phyloP scores from a whole-genome alignment of 2,113 vertebrate species.

The Scatophagus argus region DNA sequence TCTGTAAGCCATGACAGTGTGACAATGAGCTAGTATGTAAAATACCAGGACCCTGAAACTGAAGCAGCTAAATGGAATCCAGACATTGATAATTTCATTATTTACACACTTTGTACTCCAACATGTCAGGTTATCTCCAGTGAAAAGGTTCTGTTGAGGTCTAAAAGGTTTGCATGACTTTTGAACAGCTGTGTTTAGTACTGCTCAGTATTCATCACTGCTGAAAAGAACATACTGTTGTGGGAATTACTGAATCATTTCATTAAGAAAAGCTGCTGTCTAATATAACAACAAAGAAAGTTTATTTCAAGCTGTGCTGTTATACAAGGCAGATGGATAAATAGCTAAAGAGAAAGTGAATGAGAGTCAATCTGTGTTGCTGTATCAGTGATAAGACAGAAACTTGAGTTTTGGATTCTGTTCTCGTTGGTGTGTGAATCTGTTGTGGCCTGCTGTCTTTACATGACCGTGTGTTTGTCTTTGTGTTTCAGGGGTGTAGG shows the following conservation, averaged over 20 bases:
- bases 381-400: not conserved
- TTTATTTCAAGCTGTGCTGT: not conserved
- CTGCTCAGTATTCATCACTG: not conserved
- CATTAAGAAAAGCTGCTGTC: not conserved
- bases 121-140: no score
- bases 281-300: not conserved
- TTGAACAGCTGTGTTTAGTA: no score
- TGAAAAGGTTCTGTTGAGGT: no score
- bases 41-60: not conserved
- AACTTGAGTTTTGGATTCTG: not conserved
- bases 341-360: not conserved
- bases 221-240: no score
- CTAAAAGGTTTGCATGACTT: no score
- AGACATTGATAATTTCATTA: no score
- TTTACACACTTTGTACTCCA: no score
- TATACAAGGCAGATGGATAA: not conserved
- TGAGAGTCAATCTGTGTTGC: not conserved
- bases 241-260: not conserved
- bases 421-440: not conserved
- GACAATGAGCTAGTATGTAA: no score
- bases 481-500: slow-evolving; percentile 90
- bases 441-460: not conserved
- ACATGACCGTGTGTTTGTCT: not conserved
- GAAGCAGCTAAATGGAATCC: not conserved
- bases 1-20: no score